phyloP scores from a whole-genome alignment of 2,797 vertebrate species.

The Sarcoramphus papa region DNA sequence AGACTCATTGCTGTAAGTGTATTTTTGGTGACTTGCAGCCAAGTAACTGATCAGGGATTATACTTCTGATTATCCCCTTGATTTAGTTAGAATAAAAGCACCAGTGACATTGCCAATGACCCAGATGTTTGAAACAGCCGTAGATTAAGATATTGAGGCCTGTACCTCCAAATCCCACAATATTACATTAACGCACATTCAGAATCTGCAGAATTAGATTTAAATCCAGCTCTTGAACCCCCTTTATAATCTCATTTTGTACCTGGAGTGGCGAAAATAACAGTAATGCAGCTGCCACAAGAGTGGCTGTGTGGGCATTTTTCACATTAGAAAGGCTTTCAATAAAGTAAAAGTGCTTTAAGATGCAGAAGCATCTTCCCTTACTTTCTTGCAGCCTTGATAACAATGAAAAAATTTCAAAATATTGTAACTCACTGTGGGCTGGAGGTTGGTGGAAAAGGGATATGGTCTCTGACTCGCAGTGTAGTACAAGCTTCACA shows the following conservation, averaged over 20 bases:
- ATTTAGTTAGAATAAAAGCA: constrained; percentile 70
- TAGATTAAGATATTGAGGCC: constrained; percentile 64
- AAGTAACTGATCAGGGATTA: constrained; percentile 51
- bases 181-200: constrained; percentile 67
- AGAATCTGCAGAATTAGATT: constrained; percentile 73
- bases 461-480: not conserved
- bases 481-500: not conserved
- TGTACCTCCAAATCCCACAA: constrained; percentile 52
- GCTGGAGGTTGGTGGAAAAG: not conserved
- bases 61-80: constrained; percentile 40
- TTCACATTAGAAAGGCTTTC: constrained; percentile 67
- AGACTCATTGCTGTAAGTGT: constrained; percentile 15
- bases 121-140: constrained; percentile 63
- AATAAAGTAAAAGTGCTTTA: constrained; percentile 67
- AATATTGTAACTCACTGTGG: not conserved
- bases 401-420: not conserved
- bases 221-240: constrained; percentile 65
- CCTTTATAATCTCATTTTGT: constrained; percentile 73
- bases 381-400: not conserved
- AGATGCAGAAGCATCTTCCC: constrained; percentile 1
- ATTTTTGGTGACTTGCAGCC: constrained; percentile 42
- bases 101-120: constrained; percentile 66
- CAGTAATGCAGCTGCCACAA: constrained; percentile 25
- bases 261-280: constrained; percentile 67
- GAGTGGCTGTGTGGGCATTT: constrained; percentile 66